These are phyloP conservation scores for Busseola fusca DNA, from an alignment of 2,888 invertebrate species.

Conservation along the genomic window DNA sequence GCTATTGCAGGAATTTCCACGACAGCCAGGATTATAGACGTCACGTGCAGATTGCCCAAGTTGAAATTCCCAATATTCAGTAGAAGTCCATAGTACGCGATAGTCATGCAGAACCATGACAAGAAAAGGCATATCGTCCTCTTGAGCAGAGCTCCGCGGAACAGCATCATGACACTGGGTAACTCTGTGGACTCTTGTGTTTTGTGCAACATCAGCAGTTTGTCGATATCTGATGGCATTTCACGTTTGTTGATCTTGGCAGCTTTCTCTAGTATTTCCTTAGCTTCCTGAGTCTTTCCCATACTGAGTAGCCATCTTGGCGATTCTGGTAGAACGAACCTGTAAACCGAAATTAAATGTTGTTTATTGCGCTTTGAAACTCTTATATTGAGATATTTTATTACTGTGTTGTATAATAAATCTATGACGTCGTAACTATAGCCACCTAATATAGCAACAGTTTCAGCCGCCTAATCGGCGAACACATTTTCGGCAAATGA, in stretches of 20 bases:
- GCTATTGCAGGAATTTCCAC: conserved; percentile 94
- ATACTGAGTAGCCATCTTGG: conserved; percentile 93
- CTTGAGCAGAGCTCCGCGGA: conserved; percentile 91
- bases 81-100: conserved; percentile 93
- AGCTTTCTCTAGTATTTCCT: conserved; percentile 90
- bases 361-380: not conserved
- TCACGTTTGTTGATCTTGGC: conserved; percentile 91
- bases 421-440: not conserved
- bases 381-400: not conserved
- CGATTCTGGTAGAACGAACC: conserved; percentile 94
- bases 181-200: conserved; percentile 81
- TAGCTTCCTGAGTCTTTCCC: conserved; percentile 92
- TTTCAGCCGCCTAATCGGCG: no score
- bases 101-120: conserved; percentile 93
- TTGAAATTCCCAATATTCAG: conserved; percentile 92
- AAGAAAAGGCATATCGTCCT: conserved; percentile 92
- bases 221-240: conserved; percentile 91
- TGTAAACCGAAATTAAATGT: conserved; percentile 70
- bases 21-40: conserved; percentile 92
- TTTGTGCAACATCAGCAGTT: conserved; percentile 89
- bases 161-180: conserved; percentile 90
- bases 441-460: not conserved
- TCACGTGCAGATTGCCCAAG: conserved; percentile 93
- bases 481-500: no score
- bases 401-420: conserved; percentile 10